phyloP scores from a whole-genome alignment of 1,140 invertebrate genomes.

The Spodoptera frugiperda region DNA sequence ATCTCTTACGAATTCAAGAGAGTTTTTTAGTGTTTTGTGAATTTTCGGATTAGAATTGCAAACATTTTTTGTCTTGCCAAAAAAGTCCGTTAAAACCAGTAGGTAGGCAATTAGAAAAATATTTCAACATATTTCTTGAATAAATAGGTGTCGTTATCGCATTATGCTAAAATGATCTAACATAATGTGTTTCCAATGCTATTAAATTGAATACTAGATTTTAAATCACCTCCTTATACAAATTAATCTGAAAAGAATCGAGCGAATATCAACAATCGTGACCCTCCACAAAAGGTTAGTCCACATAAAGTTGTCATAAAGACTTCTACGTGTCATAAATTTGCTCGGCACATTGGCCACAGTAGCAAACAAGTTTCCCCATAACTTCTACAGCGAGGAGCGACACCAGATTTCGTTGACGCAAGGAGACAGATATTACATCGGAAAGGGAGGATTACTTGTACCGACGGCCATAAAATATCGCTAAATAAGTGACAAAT shows the following conservation, averaged over 20 bases:
- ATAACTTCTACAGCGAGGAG: constrained; percentile 69
- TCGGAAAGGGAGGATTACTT: constrained; percentile 6
- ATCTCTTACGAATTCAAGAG: too few relatives aligned
- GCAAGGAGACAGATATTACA: constrained; percentile 32
- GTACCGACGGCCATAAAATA: constrained; percentile 4
- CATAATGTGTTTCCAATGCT: constrained; percentile 9
- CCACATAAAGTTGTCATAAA: constrained; percentile 45
- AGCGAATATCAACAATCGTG: constrained; percentile 34
- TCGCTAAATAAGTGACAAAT: constrained; percentile 9
- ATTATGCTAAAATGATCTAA: constrained; percentile 25
- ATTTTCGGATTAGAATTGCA: too few relatives aligned
- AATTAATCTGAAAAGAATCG: background rate
- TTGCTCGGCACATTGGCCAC: constrained; percentile 47
- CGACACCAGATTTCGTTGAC: constrained; percentile 43
- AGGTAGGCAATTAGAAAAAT: constrained; percentile 2
- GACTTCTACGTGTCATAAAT: constrained; percentile 47
- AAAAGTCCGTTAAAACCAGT: background rate
- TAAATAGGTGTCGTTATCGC: background rate
- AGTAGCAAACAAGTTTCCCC: constrained; percentile 81
- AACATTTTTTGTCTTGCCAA: too few relatives aligned
- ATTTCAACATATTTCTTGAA: background rate
- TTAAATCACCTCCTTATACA: constrained; percentile 15
- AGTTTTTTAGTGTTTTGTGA: too few relatives aligned
- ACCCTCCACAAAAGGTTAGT: constrained; percentile 38
- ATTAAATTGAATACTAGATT: constrained; percentile 28